These are phyloP conservation scores for Hestina assimilis DNA, from an alignment of 1,140 invertebrate species.

Conservation along the genomic window DNA sequence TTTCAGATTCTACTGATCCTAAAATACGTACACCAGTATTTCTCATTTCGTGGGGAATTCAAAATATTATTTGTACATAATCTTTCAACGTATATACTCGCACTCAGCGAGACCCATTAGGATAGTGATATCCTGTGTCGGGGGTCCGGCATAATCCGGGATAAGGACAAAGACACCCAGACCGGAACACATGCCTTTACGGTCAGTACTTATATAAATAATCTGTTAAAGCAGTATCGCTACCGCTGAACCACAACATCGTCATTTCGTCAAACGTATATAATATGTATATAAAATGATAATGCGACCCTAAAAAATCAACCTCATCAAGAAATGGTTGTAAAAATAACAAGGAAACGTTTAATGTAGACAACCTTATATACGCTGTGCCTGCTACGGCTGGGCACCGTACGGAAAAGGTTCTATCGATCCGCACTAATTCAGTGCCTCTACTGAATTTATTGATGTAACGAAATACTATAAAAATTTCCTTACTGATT, in stretches of 20 bases:
- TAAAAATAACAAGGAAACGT: conserved; percentile 13
- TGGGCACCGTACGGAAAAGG: conserved; percentile 33
- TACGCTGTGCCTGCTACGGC: conserved; percentile 38
- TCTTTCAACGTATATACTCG: too few relatives aligned
- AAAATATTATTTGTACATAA: too few relatives aligned
- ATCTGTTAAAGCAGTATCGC: too few relatives aligned
- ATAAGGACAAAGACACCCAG: too few relatives aligned
- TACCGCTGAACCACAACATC: not conserved
- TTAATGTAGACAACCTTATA: not conserved
- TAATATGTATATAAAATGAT: not conserved
- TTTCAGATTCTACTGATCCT: too few relatives aligned
- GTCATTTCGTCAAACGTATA: not conserved
- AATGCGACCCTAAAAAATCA: not conserved
- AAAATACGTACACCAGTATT: too few relatives aligned
- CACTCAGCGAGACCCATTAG: too few relatives aligned
- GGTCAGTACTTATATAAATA: too few relatives aligned
- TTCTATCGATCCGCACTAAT: conserved; percentile 61
- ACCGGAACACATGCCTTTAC: too few relatives aligned
- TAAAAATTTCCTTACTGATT: not conserved
- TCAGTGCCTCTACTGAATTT: conserved; percentile 39
- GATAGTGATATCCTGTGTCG: too few relatives aligned
- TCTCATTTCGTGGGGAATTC: too few relatives aligned
- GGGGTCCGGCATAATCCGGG: too few relatives aligned
- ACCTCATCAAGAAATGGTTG: conserved; percentile 1
- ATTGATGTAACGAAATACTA: conserved; percentile 41